Evolutionary conservation across 2,113 vertebrate species (phyloP), one percentile per base, ranked within the genome.

Genomic region (Pachycephala philippinensis): DNA sequence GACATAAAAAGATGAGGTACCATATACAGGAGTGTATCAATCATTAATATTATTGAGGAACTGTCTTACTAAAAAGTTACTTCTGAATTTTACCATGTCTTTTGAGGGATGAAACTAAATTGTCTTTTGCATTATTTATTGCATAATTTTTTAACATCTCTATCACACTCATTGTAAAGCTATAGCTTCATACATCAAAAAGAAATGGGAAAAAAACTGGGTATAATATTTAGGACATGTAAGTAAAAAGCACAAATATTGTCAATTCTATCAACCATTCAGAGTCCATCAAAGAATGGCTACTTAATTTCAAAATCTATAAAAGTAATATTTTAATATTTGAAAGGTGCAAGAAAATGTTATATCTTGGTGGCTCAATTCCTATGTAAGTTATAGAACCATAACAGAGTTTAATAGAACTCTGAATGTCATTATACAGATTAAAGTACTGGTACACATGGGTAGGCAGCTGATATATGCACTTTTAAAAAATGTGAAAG

Each of bases 91-190:
- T 92, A 93, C 75, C 65, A 75, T 87, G 45, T 69, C 81, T 95
- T 97, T 96, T 88, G 92, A 72, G 89, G 47, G 77, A 95, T 95
- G 95, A 79, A 94, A 57, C 82, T 59, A 96, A 97, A 97, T 95
- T 96, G 57, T 96, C 56, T 85, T 95, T 87, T 97, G 86, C 91
- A 97, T 97, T 97, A 98, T 97, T 97, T 97, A 98, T 88, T 88
- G 56, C 50, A 84, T 76, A 90, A 96, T 97, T 97, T 98, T 89
- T 54, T 72, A 96, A 91, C 22, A 47, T 76, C 92, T 94, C 31
- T 79, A 45, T 88, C 75, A 84, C 16, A 88, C 71, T 89, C 70
- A 78, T 60, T 69, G 39, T 49, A 66, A 95, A 95, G 85, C 78
- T 92, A 86, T 42, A 93, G 68, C 42, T 84, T 76, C 92, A 96